Evolutionary conservation across 92 coral and sea anemone species (phyloP), one percentile per base, ranked within the genome.

Genomic region (Parazoanthus atlanticus): DNA sequence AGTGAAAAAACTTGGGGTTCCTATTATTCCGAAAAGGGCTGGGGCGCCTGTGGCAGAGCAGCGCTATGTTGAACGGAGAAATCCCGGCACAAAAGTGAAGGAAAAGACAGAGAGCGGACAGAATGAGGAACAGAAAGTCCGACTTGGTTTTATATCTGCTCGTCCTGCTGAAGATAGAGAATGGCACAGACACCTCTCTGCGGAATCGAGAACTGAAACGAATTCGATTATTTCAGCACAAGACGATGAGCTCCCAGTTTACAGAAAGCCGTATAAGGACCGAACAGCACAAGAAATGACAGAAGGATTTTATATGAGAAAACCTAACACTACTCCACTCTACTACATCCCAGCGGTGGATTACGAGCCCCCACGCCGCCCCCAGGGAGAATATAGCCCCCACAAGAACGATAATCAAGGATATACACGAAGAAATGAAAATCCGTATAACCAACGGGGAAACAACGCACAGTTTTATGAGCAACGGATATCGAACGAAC

Each of bases 1-100:
- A 17, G 87, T 72, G 30, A 71, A 84, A 31, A 84, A 84, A 30
- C 69, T 84, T 9, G 87, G 87, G 33, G 87, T 84, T 49, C 87
- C 87, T n/a, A 25, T 70, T 26, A 69, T 84, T 29, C 7, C 25
- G 26, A 38, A 61, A 71, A 84, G 43, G 67, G 6, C 40, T 28
- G 87, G 46, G 28, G 74, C 32, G 30, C 58, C 74, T 12, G 78
- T 26, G 21, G 74, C 2, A 32, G 87, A 84, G 26, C 78, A 70
- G 54, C 87, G 78, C 3, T 69, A 84, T n/a, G 79, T 72, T 31
- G 86, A 84, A 16, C 19, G 76, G 5, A 31, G 46, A 28, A 28
- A 46, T 84, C 43, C 46, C 8, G 19, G 7, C 29, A 6, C 9
- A 41, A 69, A 69, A 3, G 33, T 10, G 26, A 43, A 29, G 65